Evolutionary conservation across 2,113 vertebrate genomes (phyloP).

Genomic region (Semnornis frantzii): DNA sequence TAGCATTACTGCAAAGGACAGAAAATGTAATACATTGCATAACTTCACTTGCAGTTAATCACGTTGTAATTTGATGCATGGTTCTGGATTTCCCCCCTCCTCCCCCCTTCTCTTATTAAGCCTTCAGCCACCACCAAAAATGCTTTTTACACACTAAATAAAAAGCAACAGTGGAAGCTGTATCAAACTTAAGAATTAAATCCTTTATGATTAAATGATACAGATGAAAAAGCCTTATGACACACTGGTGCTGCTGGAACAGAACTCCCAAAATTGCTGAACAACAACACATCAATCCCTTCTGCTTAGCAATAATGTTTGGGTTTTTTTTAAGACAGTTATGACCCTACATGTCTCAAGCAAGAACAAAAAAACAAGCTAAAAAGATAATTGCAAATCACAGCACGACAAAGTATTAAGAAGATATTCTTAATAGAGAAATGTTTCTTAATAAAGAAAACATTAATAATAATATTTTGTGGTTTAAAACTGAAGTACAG

Average conservation of each 20-base stretch:
- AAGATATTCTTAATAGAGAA: too few relatives aligned
- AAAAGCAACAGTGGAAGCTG: neutral
- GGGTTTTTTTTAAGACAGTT: neutral
- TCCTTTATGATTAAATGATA: neutral
- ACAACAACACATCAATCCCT: neutral
- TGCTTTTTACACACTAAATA: neutral
- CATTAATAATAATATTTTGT: neutral
- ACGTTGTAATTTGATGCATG: neutral
- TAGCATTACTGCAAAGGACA: neutral
- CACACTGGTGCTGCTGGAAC: neutral
- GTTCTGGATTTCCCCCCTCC: neutral
- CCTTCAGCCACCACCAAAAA: constrained; percentile 2
- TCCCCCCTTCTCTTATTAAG: neutral
- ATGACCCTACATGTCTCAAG: neutral
- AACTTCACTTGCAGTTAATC: neutral
- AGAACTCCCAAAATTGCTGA: neutral
- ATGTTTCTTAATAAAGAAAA: neutral
- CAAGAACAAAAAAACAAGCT: neutral
- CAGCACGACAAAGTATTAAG: neutral
- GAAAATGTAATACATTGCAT: neutral
- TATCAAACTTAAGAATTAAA: neutral
- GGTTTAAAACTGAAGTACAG: neutral
- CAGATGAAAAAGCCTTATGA: neutral
- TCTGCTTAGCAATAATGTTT: neutral
- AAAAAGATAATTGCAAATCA: neutral